Conservation (phyloP, 1,140 invertebrate species). For the Batillaria attramentaria region DNA sequence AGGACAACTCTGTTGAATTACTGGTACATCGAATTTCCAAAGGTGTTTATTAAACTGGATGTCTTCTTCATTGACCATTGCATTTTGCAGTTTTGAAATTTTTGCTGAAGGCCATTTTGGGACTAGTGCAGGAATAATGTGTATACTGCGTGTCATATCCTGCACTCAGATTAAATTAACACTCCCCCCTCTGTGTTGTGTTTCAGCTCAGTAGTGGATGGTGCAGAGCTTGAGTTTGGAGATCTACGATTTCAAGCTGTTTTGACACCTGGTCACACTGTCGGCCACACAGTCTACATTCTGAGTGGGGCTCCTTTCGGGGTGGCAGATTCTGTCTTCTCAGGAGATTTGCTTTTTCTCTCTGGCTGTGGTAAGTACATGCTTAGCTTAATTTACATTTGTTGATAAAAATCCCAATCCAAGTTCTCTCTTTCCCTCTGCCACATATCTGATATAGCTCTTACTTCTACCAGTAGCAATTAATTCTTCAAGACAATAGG, state of each 20-base stretch:
- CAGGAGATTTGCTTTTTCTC: conserved; percentile 64
- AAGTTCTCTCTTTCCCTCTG: background rate
- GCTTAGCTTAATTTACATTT: background rate
- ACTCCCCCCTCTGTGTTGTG: conserved; percentile 7
- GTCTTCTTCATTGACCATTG: background rate
- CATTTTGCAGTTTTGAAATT: background rate
- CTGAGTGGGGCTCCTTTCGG: conserved; percentile 56
- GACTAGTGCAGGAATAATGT: background rate
- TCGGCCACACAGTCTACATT: conserved; percentile 62
- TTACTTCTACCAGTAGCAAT: background rate
- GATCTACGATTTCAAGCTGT: conserved; percentile 50
- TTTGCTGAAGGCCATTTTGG: background rate
- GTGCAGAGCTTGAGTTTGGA: conserved; percentile 54
- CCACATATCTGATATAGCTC: background rate
- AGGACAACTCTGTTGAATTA: background rate
- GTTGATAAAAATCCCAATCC: background rate
- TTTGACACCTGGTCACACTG: conserved; percentile 64
- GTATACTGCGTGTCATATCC: background rate
- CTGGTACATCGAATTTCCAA: background rate
- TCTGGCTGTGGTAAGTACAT: conserved; percentile 59
- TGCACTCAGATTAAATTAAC: background rate
- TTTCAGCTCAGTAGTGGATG: conserved; percentile 56
- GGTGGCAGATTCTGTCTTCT: conserved; percentile 58
- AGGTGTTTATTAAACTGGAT: background rate
- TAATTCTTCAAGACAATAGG: background rate